Base-by-base conservation (phyloP, 2,888 invertebrate genomes). In the Nematopogon swammerdamellus region DNA sequence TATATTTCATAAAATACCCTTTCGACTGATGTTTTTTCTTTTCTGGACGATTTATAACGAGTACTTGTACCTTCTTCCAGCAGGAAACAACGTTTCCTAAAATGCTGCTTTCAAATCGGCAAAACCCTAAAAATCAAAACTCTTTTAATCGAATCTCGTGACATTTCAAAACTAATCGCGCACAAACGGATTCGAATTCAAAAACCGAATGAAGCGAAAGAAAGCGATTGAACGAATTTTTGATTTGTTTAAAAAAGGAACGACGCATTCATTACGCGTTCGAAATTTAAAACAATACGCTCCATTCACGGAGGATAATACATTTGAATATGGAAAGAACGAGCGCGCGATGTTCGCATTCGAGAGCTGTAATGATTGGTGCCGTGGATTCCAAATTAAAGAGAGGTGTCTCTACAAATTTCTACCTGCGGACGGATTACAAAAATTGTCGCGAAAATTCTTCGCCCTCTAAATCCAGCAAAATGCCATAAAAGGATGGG, bases 161-260 rank as follows among this genome's bases (percentile, higher is more conserved):
- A 50, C 54, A 54, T 54, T 46, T 46, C 20, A 19, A 42, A 45
- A 46, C 59, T 60, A 59, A 67, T 67, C 63, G 53, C 50, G 51
- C 54, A 62, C n/a, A n/a, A n/a, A n/a, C n/a, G n/a, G n/a, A 63
- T 29, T 19, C 44, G 68, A 67, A 57, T 70, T 52, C 54, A 62
- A 63, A 68, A 67, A 57, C 56, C 70, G 70, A 73, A 76, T 75
- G 74, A 73, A 73, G 73, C 72, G 76, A 72, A 73, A 74, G 68
- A 72, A 63, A 64, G 65, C 73, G 70, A 76, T 75, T 72, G 73
- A 72, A 19, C 68, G 71, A 72, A 70, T 71, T 36, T 36, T 25
- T 14, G 36, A 36, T 14, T 36, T 36, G 11, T 36, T 62, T 58
- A 56, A 62, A 66, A 68, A 68, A 68, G 60, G 59, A 64, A 68